Base-by-base conservation (phyloP, 1,140 invertebrate species). In the Mylabris phalerata region DNA sequence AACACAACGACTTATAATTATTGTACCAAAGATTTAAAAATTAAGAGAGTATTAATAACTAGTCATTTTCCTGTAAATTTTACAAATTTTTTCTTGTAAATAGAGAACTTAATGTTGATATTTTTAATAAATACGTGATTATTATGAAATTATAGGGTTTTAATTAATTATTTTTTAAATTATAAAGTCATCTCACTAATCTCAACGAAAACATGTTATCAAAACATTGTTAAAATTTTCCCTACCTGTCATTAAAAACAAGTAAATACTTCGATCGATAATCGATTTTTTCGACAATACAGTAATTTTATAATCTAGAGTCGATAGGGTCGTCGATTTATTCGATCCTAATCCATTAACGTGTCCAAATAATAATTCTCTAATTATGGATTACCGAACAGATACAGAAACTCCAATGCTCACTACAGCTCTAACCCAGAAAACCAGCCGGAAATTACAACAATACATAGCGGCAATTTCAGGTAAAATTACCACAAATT, bases 81-180 rank as follows among this genome's bases (percentile, higher is more conserved):
- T 19, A 19, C 19, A 19, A 19, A 19, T 19, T 32, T 4, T 32
- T 7, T 32, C 7, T 32, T 32, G 48, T 41, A 57, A 48, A 57
- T 57, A 52, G 32, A 60, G 40, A 54, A 54, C 50, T 60, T 43
- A 60, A 50, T 60, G 58, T 60, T 60, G 47, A 60, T 60, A 60
- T 60, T 60, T 60, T 60, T 44, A 44, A 50, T 45, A 43, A 57
- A 50, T 32, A 32, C 32, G 32, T 32, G 32, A 32, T 45, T 19
- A 50, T 57, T 49, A 26, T 13, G 40, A 43, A 41, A 26, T 44
- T 6, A 25, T 41, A 26, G 39, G 46, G 9, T 43, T 57, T 57
- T 24, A 44, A 3, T 32, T 44, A 26, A 44, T 46, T 54, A 44
- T 43, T 27, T 11, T 38, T 10, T 32, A n/a, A 19, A 19, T 19